These are phyloP conservation scores for Thelaira solivaga DNA, from an alignment of 2,888 invertebrate species.

Conservation along the genomic window DNA sequence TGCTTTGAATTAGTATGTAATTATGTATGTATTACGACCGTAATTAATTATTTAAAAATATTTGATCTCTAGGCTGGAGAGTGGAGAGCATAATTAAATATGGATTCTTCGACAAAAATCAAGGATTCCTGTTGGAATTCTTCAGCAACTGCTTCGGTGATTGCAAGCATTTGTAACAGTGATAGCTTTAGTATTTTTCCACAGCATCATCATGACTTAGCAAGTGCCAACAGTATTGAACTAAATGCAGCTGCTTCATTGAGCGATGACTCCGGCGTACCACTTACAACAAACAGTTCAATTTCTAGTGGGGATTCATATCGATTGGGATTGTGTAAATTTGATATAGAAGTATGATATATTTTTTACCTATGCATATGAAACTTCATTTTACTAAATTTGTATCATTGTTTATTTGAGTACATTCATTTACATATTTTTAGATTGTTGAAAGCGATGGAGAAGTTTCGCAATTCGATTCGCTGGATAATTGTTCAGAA, in stretches of 20 bases:
- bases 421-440: too few relatives aligned
- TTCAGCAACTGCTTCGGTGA: constrained; percentile 62
- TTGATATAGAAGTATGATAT: constrained; percentile 74
- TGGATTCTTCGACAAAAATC: constrained; percentile 64
- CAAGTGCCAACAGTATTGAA: constrained; percentile 76
- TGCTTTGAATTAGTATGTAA: too few relatives aligned
- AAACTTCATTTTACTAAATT: neutral
- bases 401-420: neutral
- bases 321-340: constrained; percentile 76
- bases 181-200: constrained; percentile 74
- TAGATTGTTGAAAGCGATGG: constrained; percentile 90
- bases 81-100: constrained; percentile 33
- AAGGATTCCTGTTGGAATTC: constrained; percentile 66
- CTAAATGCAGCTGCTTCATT: constrained; percentile 76
- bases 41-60: too few relatives aligned
- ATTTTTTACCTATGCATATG: too few relatives aligned
- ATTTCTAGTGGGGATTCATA: constrained; percentile 77
- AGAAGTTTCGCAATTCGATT: constrained; percentile 88
- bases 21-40: too few relatives aligned
- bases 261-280: constrained; percentile 77
- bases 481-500: constrained; percentile 85
- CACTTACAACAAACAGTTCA: constrained; percentile 76
- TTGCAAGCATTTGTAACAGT: constrained; percentile 71
- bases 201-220: constrained; percentile 72
- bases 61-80: constrained; percentile 28